A percentile compares a stretch with the other conserved stretches of the same genome.
These are phyloP conservation scores for Euschistus heros DNA, from an alignment of 1,140 invertebrate genomes.

Conservation along the genomic window DNA sequence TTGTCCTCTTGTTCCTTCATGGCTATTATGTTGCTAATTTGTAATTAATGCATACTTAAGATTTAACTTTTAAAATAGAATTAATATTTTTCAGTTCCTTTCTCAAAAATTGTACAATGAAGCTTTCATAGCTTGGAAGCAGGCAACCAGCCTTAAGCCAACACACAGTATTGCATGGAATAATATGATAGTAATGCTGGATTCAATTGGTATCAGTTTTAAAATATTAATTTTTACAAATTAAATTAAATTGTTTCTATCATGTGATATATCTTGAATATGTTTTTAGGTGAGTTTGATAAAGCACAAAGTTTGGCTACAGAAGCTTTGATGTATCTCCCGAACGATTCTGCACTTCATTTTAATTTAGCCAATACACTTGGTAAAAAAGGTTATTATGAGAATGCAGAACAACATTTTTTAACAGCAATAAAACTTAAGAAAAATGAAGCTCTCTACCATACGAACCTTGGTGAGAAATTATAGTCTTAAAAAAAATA, in stretches of 20 bases:
- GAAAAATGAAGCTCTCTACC: slow-evolving; percentile 57
- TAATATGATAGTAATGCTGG: slow-evolving; percentile 78
- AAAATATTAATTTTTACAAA: not conserved
- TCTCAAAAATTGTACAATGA: slow-evolving; percentile 45
- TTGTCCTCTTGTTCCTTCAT: too few relatives aligned
- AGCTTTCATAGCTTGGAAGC: slow-evolving; percentile 61
- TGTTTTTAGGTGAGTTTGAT: slow-evolving; percentile 44
- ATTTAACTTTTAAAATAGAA: too few relatives aligned
- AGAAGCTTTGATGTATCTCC: slow-evolving; percentile 54
- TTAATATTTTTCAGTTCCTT: slow-evolving; percentile 46
- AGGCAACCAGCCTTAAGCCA: slow-evolving; percentile 64
- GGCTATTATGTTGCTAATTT: too few relatives aligned
- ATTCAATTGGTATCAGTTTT: slow-evolving; percentile 55
- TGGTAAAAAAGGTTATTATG: slow-evolving; percentile 66
- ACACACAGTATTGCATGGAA: slow-evolving; percentile 79
- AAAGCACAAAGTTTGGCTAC: slow-evolving; percentile 57
- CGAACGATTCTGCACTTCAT: slow-evolving; percentile 60
- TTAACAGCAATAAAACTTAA: slow-evolving; percentile 58
- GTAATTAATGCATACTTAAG: too few relatives aligned
- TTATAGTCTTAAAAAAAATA: too few relatives aligned
- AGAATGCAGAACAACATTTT: slow-evolving; percentile 72
- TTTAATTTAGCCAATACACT: slow-evolving; percentile 82
- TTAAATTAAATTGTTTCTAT: not conserved
- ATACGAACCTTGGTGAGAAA: slow-evolving; percentile 67
- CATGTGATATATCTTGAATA: too few relatives aligned